Base-by-base conservation (phyloP, 2,797 vertebrate species). In the Typhlichthys eigenmanni region DNA sequence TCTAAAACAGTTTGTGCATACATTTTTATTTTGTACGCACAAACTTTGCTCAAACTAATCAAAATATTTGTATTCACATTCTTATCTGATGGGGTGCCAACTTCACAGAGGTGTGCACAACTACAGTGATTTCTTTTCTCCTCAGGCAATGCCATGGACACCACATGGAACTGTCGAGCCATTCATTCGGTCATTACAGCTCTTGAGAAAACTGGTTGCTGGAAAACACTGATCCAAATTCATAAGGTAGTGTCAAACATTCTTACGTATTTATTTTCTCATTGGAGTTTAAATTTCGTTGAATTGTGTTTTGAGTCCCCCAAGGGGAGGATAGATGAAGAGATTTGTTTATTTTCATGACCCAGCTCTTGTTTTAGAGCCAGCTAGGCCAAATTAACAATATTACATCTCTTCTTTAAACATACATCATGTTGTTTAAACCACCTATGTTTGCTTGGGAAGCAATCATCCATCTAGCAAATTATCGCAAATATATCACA, bases 271-370 rank as follows among this genome's bases (percentile, higher is more conserved):
- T 82, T 84, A 61, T 82, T 74, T 85, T 38, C 34, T 38, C 34
- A 38, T 38, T 38, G 34, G 71, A 82, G 64, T 82, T 86, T 69
- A 38, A 58, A 19, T 58, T 46, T 13, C 4, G 46, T 58, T 47
- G 68, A 87, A 74, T 85, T 81, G 75, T 78, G 70, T 72, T 78
- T 71, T 72, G 57, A 62, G 68, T 68, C 53, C 69, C 77, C 87
- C 85, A 62, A 46, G 60, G 81, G 75, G 69, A 71, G 62, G 66
- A 62, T 74, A 82, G 80, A 81, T 43, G 34, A 61, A 59, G 63
- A 62, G 82, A 77, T 84, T 62, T 91, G 86, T 88, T 87, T 89
- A 76, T 87, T 88, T 89, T 78, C 84, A 83, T 76, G 32, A 55
- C 60, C 74, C 69, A 64, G 49, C 71, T 82, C 84, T 87, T 88